Percentiles rank a stretch among this genome's conserved stretches.
These are phyloP conservation scores for Tineola bisselliella DNA, from an alignment of 2,888 invertebrate genomes.

Conservation along the genomic window DNA sequence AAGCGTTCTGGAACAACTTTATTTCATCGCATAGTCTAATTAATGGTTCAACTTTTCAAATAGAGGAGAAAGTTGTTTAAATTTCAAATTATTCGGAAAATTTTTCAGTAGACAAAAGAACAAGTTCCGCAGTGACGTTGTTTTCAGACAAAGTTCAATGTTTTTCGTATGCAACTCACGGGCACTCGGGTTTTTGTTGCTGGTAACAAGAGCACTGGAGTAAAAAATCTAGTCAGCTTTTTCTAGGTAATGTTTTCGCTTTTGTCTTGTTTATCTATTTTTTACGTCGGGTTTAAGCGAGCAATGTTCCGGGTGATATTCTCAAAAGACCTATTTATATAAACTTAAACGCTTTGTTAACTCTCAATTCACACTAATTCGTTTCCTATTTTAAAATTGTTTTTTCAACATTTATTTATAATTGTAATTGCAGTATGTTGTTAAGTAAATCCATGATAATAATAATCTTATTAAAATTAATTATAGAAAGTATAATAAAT, in stretches of 20 bases:
- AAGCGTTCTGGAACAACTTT: not conserved
- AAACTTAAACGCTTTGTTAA: not conserved
- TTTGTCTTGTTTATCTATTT: slow-evolving; percentile 10
- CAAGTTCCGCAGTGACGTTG: slow-evolving; percentile 7
- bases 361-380: not conserved
- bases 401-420: no score
- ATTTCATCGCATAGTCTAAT: not conserved
- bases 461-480: no score
- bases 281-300: slow-evolving; percentile 1
- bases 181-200: slow-evolving; percentile 9
- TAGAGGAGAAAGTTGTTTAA: slow-evolving; percentile 12
- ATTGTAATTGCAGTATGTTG: no score
- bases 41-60: slow-evolving; percentile 6
- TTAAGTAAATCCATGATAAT: no score
- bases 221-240: slow-evolving; percentile 13
- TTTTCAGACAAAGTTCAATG: slow-evolving; percentile 12
- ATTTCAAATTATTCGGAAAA: slow-evolving; percentile 13
- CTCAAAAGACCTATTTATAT: slow-evolving; percentile 3
- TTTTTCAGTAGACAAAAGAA: slow-evolving; percentile 1
- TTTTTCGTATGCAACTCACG: slow-evolving; percentile 13
- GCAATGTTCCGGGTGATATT: not conserved
- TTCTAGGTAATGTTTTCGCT: slow-evolving; percentile 6
- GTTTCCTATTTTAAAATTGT: no score
- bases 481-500: no score
- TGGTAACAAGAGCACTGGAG: slow-evolving; percentile 12